Evolutionary conservation across 1,140 invertebrate species (phyloP), one percentile per base, ranked within the genome.

Genomic region (Neoseiulus cucumeris): DNA sequence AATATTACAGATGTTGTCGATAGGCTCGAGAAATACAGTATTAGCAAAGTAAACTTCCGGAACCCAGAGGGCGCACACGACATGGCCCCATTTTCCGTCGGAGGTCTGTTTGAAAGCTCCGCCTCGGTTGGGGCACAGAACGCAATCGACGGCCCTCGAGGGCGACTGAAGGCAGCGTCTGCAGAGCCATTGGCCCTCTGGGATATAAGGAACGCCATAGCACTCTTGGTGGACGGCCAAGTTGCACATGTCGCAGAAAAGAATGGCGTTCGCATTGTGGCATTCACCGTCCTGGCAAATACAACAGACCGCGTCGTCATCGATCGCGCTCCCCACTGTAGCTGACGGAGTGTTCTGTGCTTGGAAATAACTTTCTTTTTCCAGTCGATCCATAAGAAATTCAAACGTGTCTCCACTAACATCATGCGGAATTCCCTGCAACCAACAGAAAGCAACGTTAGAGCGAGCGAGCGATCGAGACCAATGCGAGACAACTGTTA

Each of bases 211-310:
- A 7, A 96, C 93, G 59, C 95, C 95, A 77, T 99, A 99, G 74
- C 95, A 98, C 77, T 98, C 95, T 76, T 98, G 94, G 79, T 98
- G 93, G 20, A 98, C 94, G 20, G 94, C 91, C 30, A 98, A 78
- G 78, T 98, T 98, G 76, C 94, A 98, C 91, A 98, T 97, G 78
- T 98, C 95, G 80, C 95, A 98, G 76, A 98, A 98, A 39, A 98
- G 79, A 71, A 90, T 90, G 41, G 89, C 87, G 76, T 97, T 97
- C 67, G 88, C 90, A 74, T 96, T 96, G 73, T 93, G 87, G 77
- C 93, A 98, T 74, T 98, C 93, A 12, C 94, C 94, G 74, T 84
- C 83, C 74, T 81, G 78, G 72, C 82, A 84, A 70, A 98, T 96
- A 73, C 89, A 95, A 75, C 95, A 98, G 0, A 98, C 92, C 14